Evolutionary conservation across 2,888 invertebrate genomes (phyloP), one percentile per base, ranked within the genome.

Genomic region (Philopedon plagiatum): DNA sequence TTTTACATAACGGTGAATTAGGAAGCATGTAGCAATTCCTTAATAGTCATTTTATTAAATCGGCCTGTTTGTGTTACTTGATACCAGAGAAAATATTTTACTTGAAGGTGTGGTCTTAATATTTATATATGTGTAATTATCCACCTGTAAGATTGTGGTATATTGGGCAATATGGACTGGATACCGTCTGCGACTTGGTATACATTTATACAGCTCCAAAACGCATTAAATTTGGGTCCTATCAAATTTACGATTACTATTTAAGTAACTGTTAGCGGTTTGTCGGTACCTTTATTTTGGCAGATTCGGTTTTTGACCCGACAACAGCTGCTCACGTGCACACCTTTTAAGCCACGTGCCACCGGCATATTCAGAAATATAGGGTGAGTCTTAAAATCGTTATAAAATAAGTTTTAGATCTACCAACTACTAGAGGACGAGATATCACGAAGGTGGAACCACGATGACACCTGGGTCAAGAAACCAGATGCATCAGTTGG

Each of bases 11-110:
- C 69, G 62, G 69, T 62, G 13, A 41, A 21, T 60, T 34, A 68
- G 44, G 41, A 60, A 44, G 29, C 60, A 9, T 23, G 44, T 44
- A 62, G 44, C 46, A 56, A 63, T 57, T 46, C 63, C 63, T 46
- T 69, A 56, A 57, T 63, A 69, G 63, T 29, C 19, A 63, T 62
- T 68, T 60, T 32, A 69, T 69, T 69, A 49, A 46, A 49, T 63
- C 62, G 44, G 29, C 26, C 32, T 13, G 26, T 32, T 66, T 60
- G 37, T 60, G 67, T 57, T 71, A 71, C 60, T 5, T 60, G 64
- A 71, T 71, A 71, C 58, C 64, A 32, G 54, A 44, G 49, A 64
- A n/a, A 71, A 65, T 65, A 63, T 71, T 71, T 56, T 21, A 71
- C 64, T 71, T 46, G 1, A 44, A 51, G 71, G 71, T 58, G 71